Percentiles rank a stretch among this genome's conserved stretches.
phyloP scores from a whole-genome alignment of 2,797 vertebrate species.

The Argentina silus region DNA sequence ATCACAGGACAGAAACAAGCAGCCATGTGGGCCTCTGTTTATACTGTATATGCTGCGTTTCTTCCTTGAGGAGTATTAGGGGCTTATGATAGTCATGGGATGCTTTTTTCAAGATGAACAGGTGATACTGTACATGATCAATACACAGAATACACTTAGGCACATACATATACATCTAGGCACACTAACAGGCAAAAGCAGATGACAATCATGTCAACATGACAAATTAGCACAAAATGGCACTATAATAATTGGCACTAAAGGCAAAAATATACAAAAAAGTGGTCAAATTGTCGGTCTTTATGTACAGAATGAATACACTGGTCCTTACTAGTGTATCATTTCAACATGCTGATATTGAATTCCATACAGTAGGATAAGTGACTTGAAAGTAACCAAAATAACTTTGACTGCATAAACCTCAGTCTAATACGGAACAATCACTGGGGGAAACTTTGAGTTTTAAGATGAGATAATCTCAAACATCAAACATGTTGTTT shows the following conservation, averaged over 20 bases:
- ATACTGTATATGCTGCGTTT: conserved; percentile 52
- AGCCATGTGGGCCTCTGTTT: conserved; percentile 68
- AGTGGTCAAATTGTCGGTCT: neutral
- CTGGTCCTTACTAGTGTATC: neutral
- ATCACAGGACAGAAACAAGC: conserved; percentile 70
- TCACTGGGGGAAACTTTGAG: conserved; percentile 59
- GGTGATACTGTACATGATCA: conserved; percentile 39
- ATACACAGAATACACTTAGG: neutral
- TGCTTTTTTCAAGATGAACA: conserved; percentile 2
- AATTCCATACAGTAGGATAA: neutral
- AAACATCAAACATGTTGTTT: conserved; percentile 46
- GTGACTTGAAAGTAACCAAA: conserved; percentile 18
- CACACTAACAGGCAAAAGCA: conserved; percentile 2
- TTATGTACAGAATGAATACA: no score
- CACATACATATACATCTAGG: no score
- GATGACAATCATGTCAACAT: neutral
- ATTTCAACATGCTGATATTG: neutral
- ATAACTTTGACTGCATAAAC: conserved; percentile 16
- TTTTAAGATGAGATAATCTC: conserved; percentile 50
- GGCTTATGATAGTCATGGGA: conserved; percentile 34
- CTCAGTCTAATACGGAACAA: conserved; percentile 36
- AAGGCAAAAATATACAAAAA: conserved; percentile 1
- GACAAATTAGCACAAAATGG: neutral
- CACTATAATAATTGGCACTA: neutral
- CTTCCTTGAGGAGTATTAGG: conserved; percentile 18